phyloP scores from a whole-genome alignment of 2,113 vertebrate genomes.

The Alectura lathami region DNA sequence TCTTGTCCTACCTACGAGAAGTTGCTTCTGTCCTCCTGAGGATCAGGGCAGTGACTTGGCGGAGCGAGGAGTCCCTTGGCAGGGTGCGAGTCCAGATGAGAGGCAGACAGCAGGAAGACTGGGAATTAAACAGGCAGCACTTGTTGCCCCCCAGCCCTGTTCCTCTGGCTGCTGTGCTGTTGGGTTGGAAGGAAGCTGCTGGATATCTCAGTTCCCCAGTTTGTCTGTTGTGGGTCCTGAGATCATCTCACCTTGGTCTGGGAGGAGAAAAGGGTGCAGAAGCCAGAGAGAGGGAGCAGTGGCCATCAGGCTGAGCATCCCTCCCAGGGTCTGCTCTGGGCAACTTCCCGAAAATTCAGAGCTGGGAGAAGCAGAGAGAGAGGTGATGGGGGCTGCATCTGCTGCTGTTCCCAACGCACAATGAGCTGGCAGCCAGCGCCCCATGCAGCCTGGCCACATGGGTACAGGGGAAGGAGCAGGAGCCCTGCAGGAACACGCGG shows the following conservation, averaged over 20 bases:
- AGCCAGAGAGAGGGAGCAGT: too few relatives aligned
- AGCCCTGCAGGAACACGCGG: accelerated
- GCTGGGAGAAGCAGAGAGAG: not conserved
- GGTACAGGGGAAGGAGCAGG: not conserved
- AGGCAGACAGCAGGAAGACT: not conserved
- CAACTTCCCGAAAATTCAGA: accelerated
- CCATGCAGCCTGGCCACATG: not conserved
- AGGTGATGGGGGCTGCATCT: not conserved
- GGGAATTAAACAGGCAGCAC: not conserved
- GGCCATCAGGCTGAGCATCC: not conserved
- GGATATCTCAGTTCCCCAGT: not conserved
- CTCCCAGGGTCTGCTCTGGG: not conserved
- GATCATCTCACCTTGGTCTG: not conserved
- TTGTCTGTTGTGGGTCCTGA: not conserved
- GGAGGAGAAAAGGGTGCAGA: not conserved
- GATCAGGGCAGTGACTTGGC: not conserved
- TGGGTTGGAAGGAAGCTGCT: not conserved
- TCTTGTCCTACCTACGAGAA: not conserved
- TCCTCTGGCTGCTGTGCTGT: not conserved
- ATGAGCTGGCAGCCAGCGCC: not conserved
- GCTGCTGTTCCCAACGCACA: accelerated
- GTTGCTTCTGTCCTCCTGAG: constrained; percentile 31
- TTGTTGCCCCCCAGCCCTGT: not conserved
- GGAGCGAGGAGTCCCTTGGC: not conserved
- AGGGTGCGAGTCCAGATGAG: not conserved